Evolutionary conservation across 2,113 vertebrate species (phyloP), one percentile per base, ranked within the genome.

Genomic region (Diadophis punctatus): DNA sequence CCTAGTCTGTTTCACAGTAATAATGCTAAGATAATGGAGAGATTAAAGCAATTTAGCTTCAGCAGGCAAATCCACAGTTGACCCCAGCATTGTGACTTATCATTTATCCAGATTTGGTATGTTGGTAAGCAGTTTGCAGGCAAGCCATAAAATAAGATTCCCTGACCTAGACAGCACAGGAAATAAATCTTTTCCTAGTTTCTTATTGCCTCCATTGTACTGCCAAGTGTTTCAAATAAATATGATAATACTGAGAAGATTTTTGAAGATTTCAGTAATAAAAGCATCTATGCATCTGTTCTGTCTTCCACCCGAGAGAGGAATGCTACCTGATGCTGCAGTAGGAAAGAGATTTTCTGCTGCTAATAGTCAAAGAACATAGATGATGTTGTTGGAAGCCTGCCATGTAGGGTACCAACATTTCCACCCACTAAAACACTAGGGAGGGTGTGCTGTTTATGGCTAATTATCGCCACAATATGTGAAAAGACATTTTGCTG

Each of bases 71-170:
- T 89, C 49, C 25, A 55, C 1, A 3, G 4, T 0, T 14, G 23
- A 46, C n/a, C 0, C 0, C 1, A 2, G 46, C 16, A 0, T 16
- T 10, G 39, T 80, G 74, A 1, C 46, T 16, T 89, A 88, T 4
- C 48, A 48, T 58, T 52, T 0, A 1, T 18, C 0, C 0, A 0
- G 48, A 58, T 20, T 10, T 20, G 1, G 8, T 0, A 93, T 6
- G 0, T 80, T 0, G 20, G 8, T 9, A n/a, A 53, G 55, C n/a
- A 0, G 52, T n/a, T 86, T 0, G 1, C 92, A 8, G 68, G 0
- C 1, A 1, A 12, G 34, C 1, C 4, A 1, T 63, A 92, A 0
- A 52, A 8, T 12, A 23, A 27, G 85, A 51, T 51, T 43, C 52
- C 18, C 55, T 0, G 63, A 23, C 5, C 84, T 23, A 43, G 8